phyloP scores from a whole-genome alignment of 2,888 invertebrate species.

The Aleiodes leptofemur region DNA sequence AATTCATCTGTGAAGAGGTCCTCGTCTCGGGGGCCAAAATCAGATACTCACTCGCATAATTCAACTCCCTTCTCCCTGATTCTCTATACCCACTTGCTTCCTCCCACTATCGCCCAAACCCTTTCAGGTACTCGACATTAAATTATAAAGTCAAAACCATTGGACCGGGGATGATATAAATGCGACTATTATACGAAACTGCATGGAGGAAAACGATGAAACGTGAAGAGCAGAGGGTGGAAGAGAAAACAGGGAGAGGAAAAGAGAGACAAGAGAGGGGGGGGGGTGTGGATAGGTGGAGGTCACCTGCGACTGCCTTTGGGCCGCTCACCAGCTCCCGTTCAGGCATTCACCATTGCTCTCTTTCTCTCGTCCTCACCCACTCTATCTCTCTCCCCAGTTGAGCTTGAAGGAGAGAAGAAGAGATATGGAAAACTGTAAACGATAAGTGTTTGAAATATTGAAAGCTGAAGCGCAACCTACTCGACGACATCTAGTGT shows the following conservation, averaged over 20 bases:
- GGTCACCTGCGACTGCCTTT: slow-evolving; percentile 52
- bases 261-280: slow-evolving; percentile 18
- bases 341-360: slow-evolving; percentile 9
- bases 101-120: slow-evolving; percentile 58
- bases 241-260: slow-evolving; percentile 37
- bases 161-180: slow-evolving; percentile 72
- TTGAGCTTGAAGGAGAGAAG: slow-evolving; percentile 23
- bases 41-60: slow-evolving; percentile 64
- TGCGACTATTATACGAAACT: slow-evolving; percentile 72
- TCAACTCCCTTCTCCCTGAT: slow-evolving; percentile 52
- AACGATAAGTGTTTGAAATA: slow-evolving; percentile 75
- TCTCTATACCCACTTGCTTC: slow-evolving; percentile 50
- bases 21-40: slow-evolving; percentile 56
- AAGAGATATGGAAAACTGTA: slow-evolving; percentile 53
- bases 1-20: slow-evolving; percentile 52
- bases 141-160: slow-evolving; percentile 74
- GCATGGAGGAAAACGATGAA: slow-evolving; percentile 18
- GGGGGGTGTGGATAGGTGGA: slow-evolving; percentile 39
- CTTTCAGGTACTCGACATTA: slow-evolving; percentile 66
- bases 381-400: slow-evolving; percentile 29
- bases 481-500: slow-evolving; percentile 39
- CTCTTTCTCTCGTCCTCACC: slow-evolving; percentile 39
- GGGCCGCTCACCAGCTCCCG: not conserved
- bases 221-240: slow-evolving; percentile 32
- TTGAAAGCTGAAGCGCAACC: slow-evolving; percentile 71